Percentiles rank a stretch among this genome's conserved stretches.
Conservation (phyloP, 1,140 invertebrate species). For the Aphaenogaster floridana region DNA sequence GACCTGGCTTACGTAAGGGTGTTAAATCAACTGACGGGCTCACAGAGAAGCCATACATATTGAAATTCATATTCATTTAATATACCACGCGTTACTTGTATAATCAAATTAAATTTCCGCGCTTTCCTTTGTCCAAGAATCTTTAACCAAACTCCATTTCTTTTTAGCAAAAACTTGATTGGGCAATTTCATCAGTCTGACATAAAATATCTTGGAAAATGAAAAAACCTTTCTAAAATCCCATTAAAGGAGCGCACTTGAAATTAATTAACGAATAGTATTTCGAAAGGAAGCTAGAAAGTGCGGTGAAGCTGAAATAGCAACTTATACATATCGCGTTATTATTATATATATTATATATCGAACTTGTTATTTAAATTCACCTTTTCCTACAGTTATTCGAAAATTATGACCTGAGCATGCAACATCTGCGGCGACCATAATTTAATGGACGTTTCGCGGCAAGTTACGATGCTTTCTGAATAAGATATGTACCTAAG, state of each 20-base stretch:
- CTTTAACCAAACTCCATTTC: conserved; percentile 45
- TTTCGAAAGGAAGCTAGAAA: neutral
- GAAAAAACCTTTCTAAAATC: neutral
- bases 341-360: conserved; percentile 30
- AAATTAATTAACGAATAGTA: conserved; percentile 16
- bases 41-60: neutral
- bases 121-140: conserved; percentile 2
- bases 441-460: conserved; percentile 52
- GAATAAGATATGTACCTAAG: conserved; percentile 53
- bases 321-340: neutral
- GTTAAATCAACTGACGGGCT: conserved; percentile 24
- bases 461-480: conserved; percentile 58
- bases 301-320: neutral
- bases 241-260: neutral
- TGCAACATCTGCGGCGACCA: conserved; percentile 53
- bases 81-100: no score
- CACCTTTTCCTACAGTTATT: conserved; percentile 20
- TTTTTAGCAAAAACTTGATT: neutral
- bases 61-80: conserved; percentile 19
- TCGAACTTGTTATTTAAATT: conserved; percentile 22
- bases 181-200: neutral
- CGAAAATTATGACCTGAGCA: conserved; percentile 40
- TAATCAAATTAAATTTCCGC: neutral
- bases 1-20: conserved; percentile 37
- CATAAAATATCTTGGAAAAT: neutral